Evolutionary conservation across 2,113 vertebrate species (phyloP).

Genomic region (Chamaea fasciata): DNA sequence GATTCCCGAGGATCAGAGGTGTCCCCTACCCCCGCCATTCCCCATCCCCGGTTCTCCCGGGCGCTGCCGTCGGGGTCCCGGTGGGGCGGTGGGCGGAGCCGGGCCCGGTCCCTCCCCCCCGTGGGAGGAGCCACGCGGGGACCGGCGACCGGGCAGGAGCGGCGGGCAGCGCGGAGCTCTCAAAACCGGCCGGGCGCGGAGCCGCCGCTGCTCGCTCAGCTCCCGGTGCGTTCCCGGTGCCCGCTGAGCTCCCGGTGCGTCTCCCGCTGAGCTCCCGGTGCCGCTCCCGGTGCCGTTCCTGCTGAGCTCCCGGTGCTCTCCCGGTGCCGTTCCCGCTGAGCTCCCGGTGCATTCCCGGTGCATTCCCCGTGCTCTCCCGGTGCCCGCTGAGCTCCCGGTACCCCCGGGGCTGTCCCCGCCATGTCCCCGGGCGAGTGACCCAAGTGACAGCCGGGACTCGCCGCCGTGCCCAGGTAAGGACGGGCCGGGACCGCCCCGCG

Average conservation of each 20-base stretch:
- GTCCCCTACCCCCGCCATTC: background rate
- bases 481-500: background rate
- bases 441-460: background rate
- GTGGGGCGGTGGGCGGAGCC: background rate
- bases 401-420: background rate
- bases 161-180: background rate
- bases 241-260: too few species aligned
- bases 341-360: too few species aligned
- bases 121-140: conserved; percentile 14
- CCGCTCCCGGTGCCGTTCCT: too few species aligned
- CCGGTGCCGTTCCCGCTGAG: too few species aligned
- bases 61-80: background rate
- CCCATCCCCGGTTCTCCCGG: background rate
- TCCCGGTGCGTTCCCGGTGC: background rate
- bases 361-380: too few species aligned
- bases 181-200: background rate
- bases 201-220: background rate
- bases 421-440: background rate
- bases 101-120: background rate
- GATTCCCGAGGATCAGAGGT: background rate
- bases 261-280: too few species aligned
- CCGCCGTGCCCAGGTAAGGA: background rate
- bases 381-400: too few species aligned
- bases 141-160: background rate
- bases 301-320: too few species aligned